A percentile compares a stretch with the other conserved stretches of the same genome.
phyloP scores from a whole-genome alignment of 2,888 invertebrate genomes.

The Pseudoips prasinana region DNA sequence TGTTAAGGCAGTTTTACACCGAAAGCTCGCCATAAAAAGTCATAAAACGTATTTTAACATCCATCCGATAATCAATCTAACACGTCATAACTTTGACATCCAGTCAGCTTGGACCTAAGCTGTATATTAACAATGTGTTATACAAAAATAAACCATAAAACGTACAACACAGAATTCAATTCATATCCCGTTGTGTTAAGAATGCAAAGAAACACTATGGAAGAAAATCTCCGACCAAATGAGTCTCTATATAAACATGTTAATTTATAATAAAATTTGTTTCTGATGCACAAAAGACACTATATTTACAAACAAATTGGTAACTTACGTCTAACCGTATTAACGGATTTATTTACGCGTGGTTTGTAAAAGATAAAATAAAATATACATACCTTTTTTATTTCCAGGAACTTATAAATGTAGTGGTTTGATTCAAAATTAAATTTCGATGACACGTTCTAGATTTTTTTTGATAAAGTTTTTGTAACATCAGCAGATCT shows the following conservation, averaged over 20 bases:
- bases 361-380: slow-evolving; percentile 51
- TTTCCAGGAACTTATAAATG: no score
- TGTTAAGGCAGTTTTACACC: slow-evolving; percentile 67
- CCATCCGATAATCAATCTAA: slow-evolving; percentile 83
- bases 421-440: no score
- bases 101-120: slow-evolving; percentile 68
- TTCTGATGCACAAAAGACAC: slow-evolving; percentile 54
- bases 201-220: slow-evolving; percentile 57
- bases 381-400: slow-evolving; percentile 6
- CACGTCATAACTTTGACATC: slow-evolving; percentile 83
- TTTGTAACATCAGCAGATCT: no score
- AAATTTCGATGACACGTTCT: not conserved
- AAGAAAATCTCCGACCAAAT: slow-evolving; percentile 66
- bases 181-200: slow-evolving; percentile 29
- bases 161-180: slow-evolving; percentile 29
- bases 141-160: slow-evolving; percentile 35
- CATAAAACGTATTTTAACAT: slow-evolving; percentile 82
- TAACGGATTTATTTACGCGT: slow-evolving; percentile 47
- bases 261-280: slow-evolving; percentile 76
- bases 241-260: slow-evolving; percentile 77
- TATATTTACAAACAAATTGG: slow-evolving; percentile 73
- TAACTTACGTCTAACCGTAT: slow-evolving; percentile 53
- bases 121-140: slow-evolving; percentile 32
- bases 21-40: slow-evolving; percentile 76
- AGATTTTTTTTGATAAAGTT: not conserved